phyloP scores from a whole-genome alignment of 2,113 vertebrate genomes.

The Pitta sordida region DNA sequence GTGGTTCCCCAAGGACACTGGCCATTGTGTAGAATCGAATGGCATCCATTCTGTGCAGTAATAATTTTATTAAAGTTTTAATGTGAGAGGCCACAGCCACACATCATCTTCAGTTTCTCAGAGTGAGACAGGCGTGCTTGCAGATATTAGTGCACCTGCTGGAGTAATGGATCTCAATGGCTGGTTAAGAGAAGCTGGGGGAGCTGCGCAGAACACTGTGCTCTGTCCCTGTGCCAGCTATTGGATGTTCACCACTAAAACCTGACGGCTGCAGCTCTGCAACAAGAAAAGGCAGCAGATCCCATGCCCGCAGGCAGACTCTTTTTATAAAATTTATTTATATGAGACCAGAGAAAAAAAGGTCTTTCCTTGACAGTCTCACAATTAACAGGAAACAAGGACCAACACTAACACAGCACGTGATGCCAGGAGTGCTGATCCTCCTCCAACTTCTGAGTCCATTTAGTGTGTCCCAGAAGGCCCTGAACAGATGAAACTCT shows the following conservation, averaged over 20 bases:
- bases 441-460: slow-evolving; percentile 21
- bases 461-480: neutral
- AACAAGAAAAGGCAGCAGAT: slow-evolving; percentile 14
- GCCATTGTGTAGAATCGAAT: neutral
- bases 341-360: neutral
- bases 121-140: neutral
- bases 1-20: neutral
- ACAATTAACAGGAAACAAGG: slow-evolving; percentile 19
- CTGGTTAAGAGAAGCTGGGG: neutral
- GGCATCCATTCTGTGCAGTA: neutral
- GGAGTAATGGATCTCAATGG: neutral
- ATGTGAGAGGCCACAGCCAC: neutral
- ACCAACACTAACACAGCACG: neutral
- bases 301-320: slow-evolving; percentile 6
- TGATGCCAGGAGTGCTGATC: neutral
- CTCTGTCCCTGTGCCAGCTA: slow-evolving; percentile 6
- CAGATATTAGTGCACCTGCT: slow-evolving; percentile 9
- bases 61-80: neutral
- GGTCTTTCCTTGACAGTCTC: neutral
- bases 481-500: neutral
- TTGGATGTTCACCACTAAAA: slow-evolving; percentile 18
- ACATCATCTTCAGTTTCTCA: neutral
- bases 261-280: neutral
- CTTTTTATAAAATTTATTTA: neutral
- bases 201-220: rapidly evolving